phyloP scores from a whole-genome alignment of 2,113 vertebrate species.

The Parotia lawesii region DNA sequence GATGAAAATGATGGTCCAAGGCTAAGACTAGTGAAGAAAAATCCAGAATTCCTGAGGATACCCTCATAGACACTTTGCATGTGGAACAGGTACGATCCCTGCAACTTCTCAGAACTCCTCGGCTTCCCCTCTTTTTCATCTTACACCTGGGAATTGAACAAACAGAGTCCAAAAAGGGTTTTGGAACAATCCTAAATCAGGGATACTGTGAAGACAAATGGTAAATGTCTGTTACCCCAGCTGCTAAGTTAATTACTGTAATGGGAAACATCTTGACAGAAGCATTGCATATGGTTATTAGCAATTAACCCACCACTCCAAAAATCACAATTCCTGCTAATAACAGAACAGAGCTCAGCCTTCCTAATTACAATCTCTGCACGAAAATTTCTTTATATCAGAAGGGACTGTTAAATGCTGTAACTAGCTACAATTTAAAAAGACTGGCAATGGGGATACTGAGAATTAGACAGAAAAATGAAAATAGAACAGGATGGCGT shows the following conservation, averaged over 20 bases:
- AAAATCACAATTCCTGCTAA: conserved; percentile 75
- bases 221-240: conserved; percentile 77
- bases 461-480: conserved; percentile 8
- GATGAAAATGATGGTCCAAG: background rate
- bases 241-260: conserved; percentile 79
- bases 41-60: background rate
- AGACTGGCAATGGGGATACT: background rate
- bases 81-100: background rate
- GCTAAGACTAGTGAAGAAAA: background rate
- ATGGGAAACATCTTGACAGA: conserved; percentile 79
- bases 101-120: background rate
- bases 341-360: conserved; percentile 69
- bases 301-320: conserved; percentile 78
- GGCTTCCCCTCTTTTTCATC: background rate
- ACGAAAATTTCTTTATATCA: conserved; percentile 36
- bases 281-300: conserved; percentile 78
- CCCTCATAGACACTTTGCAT: background rate
- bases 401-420: conserved; percentile 55
- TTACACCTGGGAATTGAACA: conserved; percentile 32
- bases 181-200: conserved; percentile 57
- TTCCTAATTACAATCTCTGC: conserved; percentile 65
- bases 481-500: background rate
- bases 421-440: conserved; percentile 54
- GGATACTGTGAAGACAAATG: conserved; percentile 74
- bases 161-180: conserved; percentile 37